Evolutionary conservation across 2,113 vertebrate genomes (phyloP).

Genomic region (Dryoscopus gambensis): DNA sequence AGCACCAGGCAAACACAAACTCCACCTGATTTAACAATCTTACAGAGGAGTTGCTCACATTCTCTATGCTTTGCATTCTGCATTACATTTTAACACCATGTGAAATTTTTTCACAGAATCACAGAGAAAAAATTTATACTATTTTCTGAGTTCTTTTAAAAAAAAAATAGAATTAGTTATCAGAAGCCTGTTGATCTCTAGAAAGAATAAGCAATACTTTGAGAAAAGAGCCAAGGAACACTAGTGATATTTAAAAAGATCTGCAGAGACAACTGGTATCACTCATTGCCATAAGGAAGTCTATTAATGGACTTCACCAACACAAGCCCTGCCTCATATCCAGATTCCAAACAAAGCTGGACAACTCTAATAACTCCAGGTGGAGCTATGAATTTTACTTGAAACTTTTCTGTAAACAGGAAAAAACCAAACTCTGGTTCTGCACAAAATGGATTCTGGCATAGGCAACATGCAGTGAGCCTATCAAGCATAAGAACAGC

Average conservation of each 20-base stretch:
- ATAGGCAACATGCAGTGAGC: background rate
- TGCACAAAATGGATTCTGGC: background rate
- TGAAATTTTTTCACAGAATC: background rate
- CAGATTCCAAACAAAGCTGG: background rate
- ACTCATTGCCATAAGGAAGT: background rate
- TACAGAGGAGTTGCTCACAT: background rate
- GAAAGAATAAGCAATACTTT: background rate
- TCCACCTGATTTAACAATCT: background rate
- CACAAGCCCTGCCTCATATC: background rate
- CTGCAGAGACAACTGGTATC: background rate
- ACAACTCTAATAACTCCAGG: background rate
- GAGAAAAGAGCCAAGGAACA: background rate
- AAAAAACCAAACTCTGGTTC: background rate
- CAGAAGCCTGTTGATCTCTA: background rate
- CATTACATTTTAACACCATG: background rate
- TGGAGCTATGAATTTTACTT: background rate
- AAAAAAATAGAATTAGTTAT: background rate
- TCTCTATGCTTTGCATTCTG: background rate
- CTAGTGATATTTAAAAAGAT: background rate
- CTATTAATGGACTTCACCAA: background rate
- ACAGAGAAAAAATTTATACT: background rate
- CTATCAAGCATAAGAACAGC: background rate
- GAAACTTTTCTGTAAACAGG: background rate
- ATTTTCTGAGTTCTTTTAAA: background rate
- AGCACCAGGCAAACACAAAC: background rate